A percentile compares a stretch with the other conserved stretches of the same genome.
Evolutionary conservation across 1,140 invertebrate genomes (phyloP).

Genomic region (Artemia franciscana): DNA sequence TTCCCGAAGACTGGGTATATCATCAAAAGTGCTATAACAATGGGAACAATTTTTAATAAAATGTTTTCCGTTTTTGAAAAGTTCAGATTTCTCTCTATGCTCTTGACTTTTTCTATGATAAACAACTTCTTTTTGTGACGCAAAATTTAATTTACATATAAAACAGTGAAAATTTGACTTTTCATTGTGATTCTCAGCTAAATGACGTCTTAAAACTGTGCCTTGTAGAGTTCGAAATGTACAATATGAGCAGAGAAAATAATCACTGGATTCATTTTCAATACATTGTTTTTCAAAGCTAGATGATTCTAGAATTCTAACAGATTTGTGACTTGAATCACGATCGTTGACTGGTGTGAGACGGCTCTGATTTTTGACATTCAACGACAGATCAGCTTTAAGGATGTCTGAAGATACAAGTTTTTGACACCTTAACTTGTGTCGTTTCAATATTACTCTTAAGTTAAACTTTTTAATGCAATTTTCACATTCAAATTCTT

Average conservation of each 20-base stretch:
- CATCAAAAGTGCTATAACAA: slow-evolving; percentile 27
- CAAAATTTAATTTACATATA: slow-evolving; percentile 35
- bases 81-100: slow-evolving; percentile 23
- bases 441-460: neutral
- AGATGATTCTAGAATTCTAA: neutral
- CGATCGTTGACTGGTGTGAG: neutral
- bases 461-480: neutral
- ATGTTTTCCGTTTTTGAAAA: slow-evolving; percentile 21
- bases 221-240: slow-evolving; percentile 27
- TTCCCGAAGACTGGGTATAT: slow-evolving; percentile 31
- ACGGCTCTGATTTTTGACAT: slow-evolving; percentile 38
- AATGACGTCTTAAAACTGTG: slow-evolving; percentile 7
- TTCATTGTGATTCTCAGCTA: slow-evolving; percentile 20
- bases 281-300: neutral
- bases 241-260: neutral
- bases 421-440: too few species aligned
- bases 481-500: neutral
- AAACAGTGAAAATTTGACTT: slow-evolving; percentile 31
- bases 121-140: slow-evolving; percentile 31
- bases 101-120: slow-evolving; percentile 37
- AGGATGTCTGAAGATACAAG: neutral
- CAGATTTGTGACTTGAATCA: neutral
- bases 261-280: neutral
- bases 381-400: neutral
- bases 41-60: slow-evolving; percentile 30